Evolutionary conservation across 2,888 invertebrate genomes (phyloP).

Genomic region (Troides oblongomaculatus): DNA sequence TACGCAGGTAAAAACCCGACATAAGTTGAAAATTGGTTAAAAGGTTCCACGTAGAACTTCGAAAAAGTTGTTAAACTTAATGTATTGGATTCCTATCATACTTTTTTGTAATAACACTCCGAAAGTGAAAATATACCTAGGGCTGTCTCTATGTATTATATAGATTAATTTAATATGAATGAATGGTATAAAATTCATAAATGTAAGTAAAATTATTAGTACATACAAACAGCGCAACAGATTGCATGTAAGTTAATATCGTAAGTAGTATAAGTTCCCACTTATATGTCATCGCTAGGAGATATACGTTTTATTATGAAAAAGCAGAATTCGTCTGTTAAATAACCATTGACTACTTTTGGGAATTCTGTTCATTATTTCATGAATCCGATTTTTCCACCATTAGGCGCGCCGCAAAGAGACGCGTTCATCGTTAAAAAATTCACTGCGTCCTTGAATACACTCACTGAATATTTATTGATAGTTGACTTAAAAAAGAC

Average conservation of each 20-base stretch:
- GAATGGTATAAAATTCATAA: too few species aligned
- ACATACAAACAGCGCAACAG: too few species aligned
- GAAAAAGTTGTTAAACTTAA: background rate
- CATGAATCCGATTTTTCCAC: background rate
- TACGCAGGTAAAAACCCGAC: background rate
- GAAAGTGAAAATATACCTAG: background rate
- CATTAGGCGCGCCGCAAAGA: background rate
- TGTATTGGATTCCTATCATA: background rate
- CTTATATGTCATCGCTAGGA: too few species aligned
- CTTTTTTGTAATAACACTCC: background rate
- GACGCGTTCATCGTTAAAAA: background rate
- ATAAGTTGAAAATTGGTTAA: background rate
- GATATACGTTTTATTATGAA: background rate
- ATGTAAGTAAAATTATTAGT: too few species aligned
- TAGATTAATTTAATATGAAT: background rate
- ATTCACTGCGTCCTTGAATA: conserved; percentile 6
- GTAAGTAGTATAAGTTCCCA: too few species aligned
- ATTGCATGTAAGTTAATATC: too few species aligned
- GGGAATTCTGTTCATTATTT: background rate
- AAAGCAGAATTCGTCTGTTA: background rate
- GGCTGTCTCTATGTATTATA: background rate
- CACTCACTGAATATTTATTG: background rate
- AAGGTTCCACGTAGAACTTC: background rate
- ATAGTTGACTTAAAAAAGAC: conserved; percentile 2
- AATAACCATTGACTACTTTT: background rate